Evolutionary conservation across 2,797 vertebrate genomes (phyloP), one percentile per base, ranked within the genome.

Genomic region (Micropoecilia bifurca): DNA sequence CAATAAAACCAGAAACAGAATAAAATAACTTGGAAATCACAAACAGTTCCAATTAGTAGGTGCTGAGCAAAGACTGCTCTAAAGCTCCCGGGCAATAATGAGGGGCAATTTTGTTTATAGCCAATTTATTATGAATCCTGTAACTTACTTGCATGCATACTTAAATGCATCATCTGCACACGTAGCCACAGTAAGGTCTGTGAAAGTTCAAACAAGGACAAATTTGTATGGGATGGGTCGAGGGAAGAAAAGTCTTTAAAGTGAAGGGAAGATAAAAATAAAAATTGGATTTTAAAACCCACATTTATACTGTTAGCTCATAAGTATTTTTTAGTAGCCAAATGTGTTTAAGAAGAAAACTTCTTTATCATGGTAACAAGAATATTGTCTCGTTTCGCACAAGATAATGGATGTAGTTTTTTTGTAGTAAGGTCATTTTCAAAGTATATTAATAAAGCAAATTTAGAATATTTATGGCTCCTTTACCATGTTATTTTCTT

Each of bases 11-110:
- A 41, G 14, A 61, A 61, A 18, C 57, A 18, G 10, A 61, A 14
- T 61, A 33, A 61, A 61, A 61, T 59, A 59, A 59, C 18, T 55
- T 55, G 53, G 25, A 59, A 59, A 59, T 59, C 55, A 59, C 55
- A 59, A 30, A 28, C 30, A 9, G 57, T 61, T 16, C 28, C 28
- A 61, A 30, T 61, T 61, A 30, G 57, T 33, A 61, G 28, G 55
- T 28, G n/a, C 12, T 28, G 55, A 13, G n/a, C 50, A 4, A 59
- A 30, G 55, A 28, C 55, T 30, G 55, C 55, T 13, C n/a, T 28
- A 59, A 59, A 59, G n/a, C n/a, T 59, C n/a, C 55, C n/a, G 1
- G 55, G 30, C 13, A 59, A 28, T 59, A 59, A 59, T 59, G 55
- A 59, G 25, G n/a, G 30, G 59, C 30, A 16, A 63, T 30, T 63